Percentiles rank a stretch among this genome's conserved stretches.
Evolutionary conservation across 2,113 vertebrate species (phyloP).

Genomic region (Podarcis muralis): DNA sequence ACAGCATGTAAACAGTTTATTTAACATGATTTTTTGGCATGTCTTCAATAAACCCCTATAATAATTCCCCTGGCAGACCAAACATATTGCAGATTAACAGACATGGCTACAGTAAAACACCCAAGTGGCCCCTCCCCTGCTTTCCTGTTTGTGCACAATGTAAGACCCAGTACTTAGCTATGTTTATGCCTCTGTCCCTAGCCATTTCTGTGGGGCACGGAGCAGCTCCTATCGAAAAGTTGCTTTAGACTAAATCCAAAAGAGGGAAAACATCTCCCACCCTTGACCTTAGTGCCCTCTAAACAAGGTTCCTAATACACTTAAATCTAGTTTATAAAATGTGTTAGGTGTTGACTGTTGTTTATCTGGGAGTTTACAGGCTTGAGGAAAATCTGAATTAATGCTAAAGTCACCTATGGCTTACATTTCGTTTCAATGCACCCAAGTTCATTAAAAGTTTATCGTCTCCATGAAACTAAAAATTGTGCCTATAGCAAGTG

Average conservation of each 20-base stretch:
- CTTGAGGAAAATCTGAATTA: conserved; percentile 71
- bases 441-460: conserved; percentile 84
- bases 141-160: conserved; percentile 68
- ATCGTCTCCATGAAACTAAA: conserved; percentile 78
- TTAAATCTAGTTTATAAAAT: conserved; percentile 74
- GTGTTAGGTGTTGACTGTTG: conserved; percentile 66
- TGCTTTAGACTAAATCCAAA: conserved; percentile 42
- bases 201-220: conserved; percentile 49
- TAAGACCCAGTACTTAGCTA: conserved; percentile 61
- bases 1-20: conserved; percentile 83
- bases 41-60: conserved; percentile 82
- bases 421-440: conserved; percentile 84
- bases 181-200: conserved; percentile 63
- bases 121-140: conserved; percentile 68
- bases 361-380: conserved; percentile 72
- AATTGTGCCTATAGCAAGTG: conserved; percentile 77
- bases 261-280: conserved; percentile 35
- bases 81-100: conserved; percentile 81
- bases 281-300: conserved; percentile 42
- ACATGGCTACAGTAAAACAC: conserved; percentile 73
- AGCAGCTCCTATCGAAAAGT: conserved; percentile 22
- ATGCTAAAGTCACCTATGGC: conserved; percentile 80
- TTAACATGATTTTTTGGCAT: conserved; percentile 82
- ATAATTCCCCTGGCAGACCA: conserved; percentile 86
- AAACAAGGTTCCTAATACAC: conserved; percentile 44